Percentiles rank a stretch among this genome's conserved stretches.
These are phyloP conservation scores for Hoplias malabaricus DNA, from an alignment of 2,113 vertebrate species.

Conservation along the genomic window DNA sequence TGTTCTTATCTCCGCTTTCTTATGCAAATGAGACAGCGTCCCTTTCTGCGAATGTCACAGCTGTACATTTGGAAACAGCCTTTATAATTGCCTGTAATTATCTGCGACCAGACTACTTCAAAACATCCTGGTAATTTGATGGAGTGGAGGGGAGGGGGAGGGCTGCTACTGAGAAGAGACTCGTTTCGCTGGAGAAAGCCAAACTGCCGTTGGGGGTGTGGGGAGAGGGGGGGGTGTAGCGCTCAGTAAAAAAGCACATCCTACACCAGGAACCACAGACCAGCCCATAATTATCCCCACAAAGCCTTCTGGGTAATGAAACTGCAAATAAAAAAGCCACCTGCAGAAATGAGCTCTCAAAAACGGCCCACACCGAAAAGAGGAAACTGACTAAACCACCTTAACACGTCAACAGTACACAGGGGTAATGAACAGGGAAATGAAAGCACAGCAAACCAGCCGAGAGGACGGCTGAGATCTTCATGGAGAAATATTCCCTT, in stretches of 20 bases:
- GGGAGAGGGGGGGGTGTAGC: neutral
- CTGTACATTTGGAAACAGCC: constrained; percentile 56
- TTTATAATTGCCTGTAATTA: constrained; percentile 59
- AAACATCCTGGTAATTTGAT: constrained; percentile 54
- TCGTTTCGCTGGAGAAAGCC: constrained; percentile 15
- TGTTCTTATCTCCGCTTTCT: constrained; percentile 57
- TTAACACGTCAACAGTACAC: neutral
- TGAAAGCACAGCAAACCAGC: neutral
- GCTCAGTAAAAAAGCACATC: constrained; percentile 33
- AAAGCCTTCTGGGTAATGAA: constrained; percentile 45
- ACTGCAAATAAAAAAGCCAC: constrained; percentile 37
- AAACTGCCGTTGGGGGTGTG: constrained; percentile 16
- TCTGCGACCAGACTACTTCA: constrained; percentile 54
- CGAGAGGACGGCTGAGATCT: no score
- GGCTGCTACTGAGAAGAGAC: constrained; percentile 18
- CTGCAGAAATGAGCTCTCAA: constrained; percentile 36
- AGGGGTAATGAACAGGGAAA: neutral
- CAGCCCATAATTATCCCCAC: constrained; percentile 46
- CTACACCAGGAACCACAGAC: constrained; percentile 39
- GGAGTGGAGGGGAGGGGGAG: constrained; percentile 12
- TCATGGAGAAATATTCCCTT: no score
- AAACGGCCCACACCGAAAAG: neutral
- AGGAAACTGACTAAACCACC: constrained; percentile 29
- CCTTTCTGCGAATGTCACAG: constrained; percentile 50
- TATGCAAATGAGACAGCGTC: constrained; percentile 57